phyloP scores from a whole-genome alignment of 2,888 invertebrate genomes.

The Cataglyphis cursor region DNA sequence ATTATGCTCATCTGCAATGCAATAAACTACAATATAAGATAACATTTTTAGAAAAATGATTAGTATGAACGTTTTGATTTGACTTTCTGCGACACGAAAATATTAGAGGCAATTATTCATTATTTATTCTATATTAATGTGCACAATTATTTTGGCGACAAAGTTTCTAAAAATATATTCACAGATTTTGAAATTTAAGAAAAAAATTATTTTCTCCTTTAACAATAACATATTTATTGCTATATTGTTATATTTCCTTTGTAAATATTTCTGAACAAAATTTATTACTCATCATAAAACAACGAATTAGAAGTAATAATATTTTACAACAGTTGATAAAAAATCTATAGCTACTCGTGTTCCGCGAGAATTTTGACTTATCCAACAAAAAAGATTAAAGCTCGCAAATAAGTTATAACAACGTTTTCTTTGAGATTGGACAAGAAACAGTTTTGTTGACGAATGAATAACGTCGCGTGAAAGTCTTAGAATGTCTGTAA shows the following conservation, averaged over 20 bases:
- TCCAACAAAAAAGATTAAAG: background rate
- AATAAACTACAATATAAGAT: background rate
- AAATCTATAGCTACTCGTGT: background rate
- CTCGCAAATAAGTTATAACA: conserved; percentile 8
- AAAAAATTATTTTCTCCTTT: conserved; percentile 10
- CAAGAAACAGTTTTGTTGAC: conserved; percentile 12
- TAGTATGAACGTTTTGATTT: background rate
- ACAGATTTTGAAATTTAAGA: background rate
- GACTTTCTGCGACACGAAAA: background rate
- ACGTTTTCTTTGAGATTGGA: conserved; percentile 28
- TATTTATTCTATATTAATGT: background rate
- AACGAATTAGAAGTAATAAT: background rate
- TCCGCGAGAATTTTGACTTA: conserved; percentile 15
- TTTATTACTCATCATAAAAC: background rate
- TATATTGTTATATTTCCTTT: background rate
- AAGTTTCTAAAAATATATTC: background rate
- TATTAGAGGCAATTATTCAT: background rate
- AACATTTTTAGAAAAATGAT: background rate
- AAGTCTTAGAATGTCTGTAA: conserved; percentile 39
- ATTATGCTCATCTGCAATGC: background rate
- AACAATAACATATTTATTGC: background rate
- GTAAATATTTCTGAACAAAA: background rate
- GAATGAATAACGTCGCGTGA: conserved; percentile 38
- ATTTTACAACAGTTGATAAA: background rate
- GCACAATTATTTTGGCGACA: background rate